Evolutionary conservation across 2,113 vertebrate genomes (phyloP).

Genomic region (Lophura nycthemera): DNA sequence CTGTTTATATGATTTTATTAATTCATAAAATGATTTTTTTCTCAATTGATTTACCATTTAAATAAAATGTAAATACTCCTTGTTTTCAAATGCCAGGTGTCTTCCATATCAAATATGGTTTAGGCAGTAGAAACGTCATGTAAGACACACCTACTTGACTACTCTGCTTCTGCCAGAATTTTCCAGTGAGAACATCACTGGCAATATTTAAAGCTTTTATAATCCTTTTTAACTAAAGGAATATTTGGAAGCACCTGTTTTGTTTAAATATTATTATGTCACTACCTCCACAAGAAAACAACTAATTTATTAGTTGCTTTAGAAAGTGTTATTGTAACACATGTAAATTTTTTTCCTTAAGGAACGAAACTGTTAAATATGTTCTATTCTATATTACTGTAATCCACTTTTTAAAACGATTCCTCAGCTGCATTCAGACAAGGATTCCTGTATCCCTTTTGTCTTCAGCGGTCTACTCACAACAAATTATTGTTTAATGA

Average conservation of each 20-base stretch:
- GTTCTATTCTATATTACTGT: not conserved
- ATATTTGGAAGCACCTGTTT: not conserved
- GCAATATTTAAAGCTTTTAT: not conserved
- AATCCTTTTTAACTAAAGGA: not conserved
- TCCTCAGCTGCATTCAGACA: not conserved
- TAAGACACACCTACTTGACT: not conserved
- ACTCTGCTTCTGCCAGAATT: not conserved
- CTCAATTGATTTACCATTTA: not conserved
- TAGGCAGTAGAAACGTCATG: not conserved
- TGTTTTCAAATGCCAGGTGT: not conserved
- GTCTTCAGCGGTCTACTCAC: not conserved
- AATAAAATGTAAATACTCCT: not conserved
- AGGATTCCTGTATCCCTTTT: not conserved
- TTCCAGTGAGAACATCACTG: not conserved
- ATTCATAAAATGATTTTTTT: not conserved
- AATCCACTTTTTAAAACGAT: not conserved
- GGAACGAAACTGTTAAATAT: not conserved
- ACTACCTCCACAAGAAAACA: not conserved
- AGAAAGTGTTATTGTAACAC: not conserved
- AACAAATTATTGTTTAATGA: not conserved
- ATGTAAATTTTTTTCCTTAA: not conserved
- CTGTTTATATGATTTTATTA: not conserved
- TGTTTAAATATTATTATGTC: not conserved
- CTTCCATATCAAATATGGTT: not conserved
- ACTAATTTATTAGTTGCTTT: not conserved